Evolutionary conservation across 1,140 invertebrate genomes (phyloP), one percentile per base, ranked within the genome.

Genomic region (Bombyx mandarina): DNA sequence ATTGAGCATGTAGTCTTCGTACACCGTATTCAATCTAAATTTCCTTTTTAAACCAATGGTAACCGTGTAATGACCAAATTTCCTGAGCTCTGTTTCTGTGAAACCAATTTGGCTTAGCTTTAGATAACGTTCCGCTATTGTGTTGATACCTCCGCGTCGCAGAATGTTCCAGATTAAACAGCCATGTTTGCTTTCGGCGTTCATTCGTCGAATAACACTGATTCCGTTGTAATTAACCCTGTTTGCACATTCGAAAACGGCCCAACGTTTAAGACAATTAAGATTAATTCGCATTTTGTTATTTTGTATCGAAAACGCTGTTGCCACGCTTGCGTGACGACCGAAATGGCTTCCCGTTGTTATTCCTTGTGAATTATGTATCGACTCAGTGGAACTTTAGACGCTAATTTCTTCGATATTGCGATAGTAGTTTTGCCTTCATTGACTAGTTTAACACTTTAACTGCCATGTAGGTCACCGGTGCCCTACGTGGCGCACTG

Each of bases 121-220:
- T 10, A 10, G 45, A 1, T 10, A 10, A 10, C 12, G 45, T 10
- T 2, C 12, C 45, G 45, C 45, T 47, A 10, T 51, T 35, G 8
- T 51, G 42, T 35, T 8, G 42, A 51, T 51, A 12, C 42, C 51
- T 18, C 45, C 58, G 56, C 62, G 57, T 52, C 62, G 62, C 65
- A 65, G 58, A 62, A 58, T 61, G 57, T 61, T 61, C 47, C 53
- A 60, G 60, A 62, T 61, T 53, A 63, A 57, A 60, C 57, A 66
- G 48, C 45, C 46, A 53, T 61, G 56, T 62, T 62, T 58, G 51
- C 8, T 12, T 52, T 58, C 48, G 52, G 56, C 53, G 61, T 57
- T 59, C 52, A 63, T 45, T 59, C 12, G 50, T 57, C 10, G 45
- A 58, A 43, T 43, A 58, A 52, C 50, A 54, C 10, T 45, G 51